Conservation (phyloP, 2,797 vertebrate species). For the Atherinosoma microstoma region DNA sequence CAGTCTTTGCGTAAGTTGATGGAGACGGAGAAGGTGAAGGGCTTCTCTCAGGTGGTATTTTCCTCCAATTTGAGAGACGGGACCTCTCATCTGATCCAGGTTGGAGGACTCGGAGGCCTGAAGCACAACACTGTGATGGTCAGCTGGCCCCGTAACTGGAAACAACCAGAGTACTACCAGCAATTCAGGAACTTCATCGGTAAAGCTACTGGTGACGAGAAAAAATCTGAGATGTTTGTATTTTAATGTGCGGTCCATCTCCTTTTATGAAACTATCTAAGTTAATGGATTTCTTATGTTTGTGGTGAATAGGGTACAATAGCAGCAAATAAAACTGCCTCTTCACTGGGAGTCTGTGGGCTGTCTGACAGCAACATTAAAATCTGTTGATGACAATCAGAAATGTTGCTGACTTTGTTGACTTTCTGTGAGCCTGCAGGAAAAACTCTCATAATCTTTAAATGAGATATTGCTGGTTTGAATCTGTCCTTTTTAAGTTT, state of each 20-base stretch:
- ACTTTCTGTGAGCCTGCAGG: too few relatives aligned
- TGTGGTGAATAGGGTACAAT: neutral
- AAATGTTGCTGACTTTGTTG: neutral
- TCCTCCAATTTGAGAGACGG: conserved; percentile 95
- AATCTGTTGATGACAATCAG: neutral
- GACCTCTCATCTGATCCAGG: conserved; percentile 96
- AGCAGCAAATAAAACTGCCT: neutral
- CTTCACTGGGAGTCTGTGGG: too few relatives aligned
- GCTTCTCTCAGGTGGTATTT: conserved; percentile 96
- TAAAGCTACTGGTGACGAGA: conserved; percentile 53
- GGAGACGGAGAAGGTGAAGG: conserved; percentile 97
- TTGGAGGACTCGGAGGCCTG: conserved; percentile 94
- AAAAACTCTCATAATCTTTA: neutral
- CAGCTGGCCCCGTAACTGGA: conserved; percentile 95
- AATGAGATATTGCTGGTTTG: too few relatives aligned
- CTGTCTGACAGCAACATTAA: neutral
- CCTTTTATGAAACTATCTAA: neutral
- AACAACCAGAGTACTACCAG: conserved; percentile 91
- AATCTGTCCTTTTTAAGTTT: too few relatives aligned
- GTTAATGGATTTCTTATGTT: neutral
- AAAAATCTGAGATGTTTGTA: neutral
- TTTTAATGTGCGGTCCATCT: neutral
- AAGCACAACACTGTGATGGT: conserved; percentile 96
- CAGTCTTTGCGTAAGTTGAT: conserved; percentile 93
- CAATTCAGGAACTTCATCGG: conserved; percentile 95